phyloP scores from a whole-genome alignment of 2,113 vertebrate genomes.

The Sinocyclocheilus rhinocerous region DNA sequence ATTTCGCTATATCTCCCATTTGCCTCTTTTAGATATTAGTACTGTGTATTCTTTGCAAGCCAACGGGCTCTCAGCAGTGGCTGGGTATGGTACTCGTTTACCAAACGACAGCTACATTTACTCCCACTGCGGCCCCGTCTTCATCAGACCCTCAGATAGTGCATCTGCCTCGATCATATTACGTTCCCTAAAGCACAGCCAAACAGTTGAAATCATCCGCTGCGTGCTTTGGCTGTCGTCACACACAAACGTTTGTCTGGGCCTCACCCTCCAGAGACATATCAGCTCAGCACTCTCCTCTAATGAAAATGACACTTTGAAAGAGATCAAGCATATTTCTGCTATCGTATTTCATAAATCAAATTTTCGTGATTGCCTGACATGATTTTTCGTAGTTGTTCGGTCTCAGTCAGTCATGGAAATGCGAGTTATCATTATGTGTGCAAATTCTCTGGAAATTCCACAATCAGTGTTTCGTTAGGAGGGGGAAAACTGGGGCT shows the following conservation, averaged over 20 bases:
- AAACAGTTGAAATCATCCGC: conserved; percentile 32
- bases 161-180: conserved; percentile 3
- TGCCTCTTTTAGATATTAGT: not conserved
- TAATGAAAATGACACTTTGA: conserved; percentile 46
- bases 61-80: not conserved
- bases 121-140: not conserved
- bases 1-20: conserved; percentile 1
- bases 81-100: not conserved
- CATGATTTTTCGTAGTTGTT: conserved; percentile 38
- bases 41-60: not conserved
- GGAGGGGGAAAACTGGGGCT: conserved; percentile 61
- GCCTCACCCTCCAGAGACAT: conserved; percentile 38
- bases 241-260: conserved; percentile 14
- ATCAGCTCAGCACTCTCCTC: conserved; percentile 36
- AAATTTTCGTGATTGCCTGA: conserved; percentile 31
- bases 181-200: conserved; percentile 11
- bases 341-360: conserved; percentile 56
- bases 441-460: conserved; percentile 68
- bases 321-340: conserved; percentile 38
- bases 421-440: conserved; percentile 61
- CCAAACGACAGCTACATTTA: not conserved
- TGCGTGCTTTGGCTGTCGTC: conserved; percentile 8
- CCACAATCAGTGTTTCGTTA: conserved; percentile 72
- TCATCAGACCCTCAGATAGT: conserved; percentile 28
- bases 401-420: conserved; percentile 42